Conservation (phyloP, 2,797 vertebrate genomes). For the Threskiornis aethiopicus region DNA sequence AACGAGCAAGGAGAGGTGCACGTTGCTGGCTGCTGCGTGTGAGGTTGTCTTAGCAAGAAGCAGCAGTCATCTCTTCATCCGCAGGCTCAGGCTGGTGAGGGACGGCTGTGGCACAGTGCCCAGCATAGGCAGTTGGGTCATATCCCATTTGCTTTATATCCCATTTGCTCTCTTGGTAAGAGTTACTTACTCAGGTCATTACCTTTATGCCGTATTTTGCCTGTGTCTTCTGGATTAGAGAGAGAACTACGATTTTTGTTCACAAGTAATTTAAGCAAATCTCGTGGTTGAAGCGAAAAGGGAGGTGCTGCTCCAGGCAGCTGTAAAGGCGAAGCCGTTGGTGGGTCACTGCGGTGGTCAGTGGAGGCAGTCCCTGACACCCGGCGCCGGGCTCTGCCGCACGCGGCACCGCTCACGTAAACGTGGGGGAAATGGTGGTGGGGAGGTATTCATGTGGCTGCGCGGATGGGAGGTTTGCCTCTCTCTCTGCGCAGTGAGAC, state of each 20-base stretch:
- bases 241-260: neutral
- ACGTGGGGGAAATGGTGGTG: no score
- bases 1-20: neutral
- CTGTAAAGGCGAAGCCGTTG: neutral
- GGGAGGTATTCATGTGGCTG: fast-evolving
- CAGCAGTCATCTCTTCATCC: neutral
- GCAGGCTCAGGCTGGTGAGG: neutral
- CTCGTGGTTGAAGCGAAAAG: neutral
- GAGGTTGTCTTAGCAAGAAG: neutral
- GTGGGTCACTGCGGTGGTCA: neutral
- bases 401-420: neutral
- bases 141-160: neutral
- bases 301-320: neutral
- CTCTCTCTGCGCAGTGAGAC: neutral
- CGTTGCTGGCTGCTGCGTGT: neutral
- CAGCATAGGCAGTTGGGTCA: neutral
- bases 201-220: neutral
- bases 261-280: neutral
- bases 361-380: neutral
- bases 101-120: neutral
- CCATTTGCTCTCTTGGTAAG: neutral
- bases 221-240: neutral
- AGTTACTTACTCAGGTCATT: neutral
- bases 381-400: neutral
- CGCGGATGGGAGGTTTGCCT: neutral